phyloP scores from a whole-genome alignment of 2,797 vertebrate species.

The Sciurus carolinensis region DNA sequence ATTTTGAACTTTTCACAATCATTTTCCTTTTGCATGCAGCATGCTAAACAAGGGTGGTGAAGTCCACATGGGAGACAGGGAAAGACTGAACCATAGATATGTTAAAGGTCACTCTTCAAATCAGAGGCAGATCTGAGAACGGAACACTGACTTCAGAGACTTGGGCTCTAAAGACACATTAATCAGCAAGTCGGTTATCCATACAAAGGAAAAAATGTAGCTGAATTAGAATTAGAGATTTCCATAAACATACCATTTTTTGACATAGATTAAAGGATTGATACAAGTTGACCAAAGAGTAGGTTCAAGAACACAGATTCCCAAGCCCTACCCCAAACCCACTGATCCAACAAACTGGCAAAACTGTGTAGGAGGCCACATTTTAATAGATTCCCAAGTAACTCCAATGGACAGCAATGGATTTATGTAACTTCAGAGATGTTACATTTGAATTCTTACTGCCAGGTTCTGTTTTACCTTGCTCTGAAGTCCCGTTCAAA shows the following conservation, averaged over 20 bases:
- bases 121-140: constrained; percentile 63
- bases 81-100: constrained; percentile 61
- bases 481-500: neutral
- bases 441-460: neutral
- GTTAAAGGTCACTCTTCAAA: constrained; percentile 77
- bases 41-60: constrained; percentile 66
- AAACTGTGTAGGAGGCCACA: neutral
- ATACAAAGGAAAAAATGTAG: constrained; percentile 15
- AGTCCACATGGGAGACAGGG: constrained; percentile 36
- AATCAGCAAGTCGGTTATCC: constrained; percentile 51
- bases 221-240: constrained; percentile 43
- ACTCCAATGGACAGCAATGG: neutral
- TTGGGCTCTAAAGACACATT: constrained; percentile 44
- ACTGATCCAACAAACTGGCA: neutral
- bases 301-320: constrained; percentile 18
- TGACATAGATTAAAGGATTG: neutral
- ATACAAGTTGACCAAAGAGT: neutral
- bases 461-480: neutral
- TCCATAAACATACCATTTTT: neutral
- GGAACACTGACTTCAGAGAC: constrained; percentile 50
- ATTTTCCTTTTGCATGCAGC: constrained; percentile 63
- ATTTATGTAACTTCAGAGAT: neutral
- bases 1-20: constrained; percentile 72
- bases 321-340: neutral
- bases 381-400: neutral